Conservation (phyloP, 30 jellyfish, hydroid and myxozoan genomes). For the Catostylus mosaicus region DNA sequence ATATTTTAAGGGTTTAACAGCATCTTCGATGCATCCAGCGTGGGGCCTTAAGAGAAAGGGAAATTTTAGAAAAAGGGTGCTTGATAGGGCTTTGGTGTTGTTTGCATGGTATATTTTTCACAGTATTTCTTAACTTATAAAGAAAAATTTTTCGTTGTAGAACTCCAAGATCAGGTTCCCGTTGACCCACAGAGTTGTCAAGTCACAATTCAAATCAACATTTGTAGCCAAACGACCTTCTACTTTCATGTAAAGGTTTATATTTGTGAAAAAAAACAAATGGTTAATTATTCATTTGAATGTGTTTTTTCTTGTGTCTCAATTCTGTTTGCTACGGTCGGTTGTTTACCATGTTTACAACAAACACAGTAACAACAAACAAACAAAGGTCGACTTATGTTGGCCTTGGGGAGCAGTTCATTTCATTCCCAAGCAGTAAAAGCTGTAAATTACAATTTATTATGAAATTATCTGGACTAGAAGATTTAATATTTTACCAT, state of each 20-base stretch:
- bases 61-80: too few species aligned
- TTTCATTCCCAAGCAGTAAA: too few species aligned
- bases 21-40: too few species aligned
- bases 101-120: not conserved
- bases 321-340: not conserved
- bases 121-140: not conserved
- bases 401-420: too few species aligned
- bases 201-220: conserved; percentile 81
- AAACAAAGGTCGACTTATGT: too few species aligned
- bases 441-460: too few species aligned
- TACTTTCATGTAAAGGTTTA: conserved; percentile 74
- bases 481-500: too few species aligned
- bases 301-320: not conserved
- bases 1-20: too few species aligned
- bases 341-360: too few species aligned
- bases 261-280: conserved; percentile 7
- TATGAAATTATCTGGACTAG: too few species aligned
- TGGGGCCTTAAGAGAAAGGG: too few species aligned
- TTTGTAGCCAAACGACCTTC: conserved; percentile 92
- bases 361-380: too few species aligned
- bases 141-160: conserved; percentile 46
- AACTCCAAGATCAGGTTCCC: conserved; percentile 95
- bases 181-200: conserved; percentile 92
- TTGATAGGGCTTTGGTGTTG: not conserved
- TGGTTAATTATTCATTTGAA: not conserved